These are phyloP conservation scores for Alethe diademata DNA, from an alignment of 2,113 vertebrate species.

Conservation along the genomic window DNA sequence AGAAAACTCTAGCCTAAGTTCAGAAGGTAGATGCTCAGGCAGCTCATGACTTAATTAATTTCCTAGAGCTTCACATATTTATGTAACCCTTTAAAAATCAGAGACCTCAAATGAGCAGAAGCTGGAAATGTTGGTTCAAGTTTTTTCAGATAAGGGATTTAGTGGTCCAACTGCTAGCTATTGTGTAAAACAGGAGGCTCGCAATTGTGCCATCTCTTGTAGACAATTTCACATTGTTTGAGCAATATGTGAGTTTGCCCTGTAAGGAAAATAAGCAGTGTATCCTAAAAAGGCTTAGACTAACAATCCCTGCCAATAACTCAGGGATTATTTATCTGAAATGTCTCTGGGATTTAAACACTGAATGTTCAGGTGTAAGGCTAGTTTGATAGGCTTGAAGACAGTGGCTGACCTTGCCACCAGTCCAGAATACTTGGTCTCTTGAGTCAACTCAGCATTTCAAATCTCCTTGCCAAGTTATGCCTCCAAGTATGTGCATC, in stretches of 20 bases:
- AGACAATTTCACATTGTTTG: neutral
- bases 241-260: neutral
- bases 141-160: neutral
- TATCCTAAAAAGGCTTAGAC: neutral
- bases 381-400: neutral
- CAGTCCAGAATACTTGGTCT: neutral
- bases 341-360: neutral
- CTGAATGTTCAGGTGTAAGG: neutral
- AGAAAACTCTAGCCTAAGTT: neutral
- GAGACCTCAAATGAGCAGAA: neutral
- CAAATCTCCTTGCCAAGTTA: neutral
- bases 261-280: neutral
- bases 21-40: neutral
- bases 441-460: neutral
- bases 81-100: neutral
- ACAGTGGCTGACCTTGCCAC: neutral
- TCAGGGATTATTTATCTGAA: neutral
- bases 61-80: neutral
- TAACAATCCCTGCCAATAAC: neutral
- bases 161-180: neutral
- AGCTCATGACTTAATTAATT: neutral
- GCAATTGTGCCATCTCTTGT: neutral
- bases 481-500: neutral
- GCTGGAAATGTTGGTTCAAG: neutral
- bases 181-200: neutral